These are phyloP conservation scores for Arizona elegans DNA, from an alignment of 2,113 vertebrate genomes.

Conservation along the genomic window DNA sequence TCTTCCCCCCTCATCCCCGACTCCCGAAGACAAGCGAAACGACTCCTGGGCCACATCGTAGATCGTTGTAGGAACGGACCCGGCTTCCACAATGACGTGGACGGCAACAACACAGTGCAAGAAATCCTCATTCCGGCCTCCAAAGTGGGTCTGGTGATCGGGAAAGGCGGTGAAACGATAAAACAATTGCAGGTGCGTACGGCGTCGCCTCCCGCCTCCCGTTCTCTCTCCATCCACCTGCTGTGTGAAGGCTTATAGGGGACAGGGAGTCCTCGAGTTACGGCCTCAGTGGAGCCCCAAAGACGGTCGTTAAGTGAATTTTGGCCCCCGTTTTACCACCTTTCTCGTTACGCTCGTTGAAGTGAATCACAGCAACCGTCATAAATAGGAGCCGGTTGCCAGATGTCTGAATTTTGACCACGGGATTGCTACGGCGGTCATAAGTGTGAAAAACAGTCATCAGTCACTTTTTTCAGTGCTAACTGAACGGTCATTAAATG, in stretches of 20 bases:
- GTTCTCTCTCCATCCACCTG: not conserved
- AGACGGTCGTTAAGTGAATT: not conserved
- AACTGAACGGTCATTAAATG: too few relatives aligned
- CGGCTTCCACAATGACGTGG: constrained; percentile 88
- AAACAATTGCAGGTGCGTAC: constrained; percentile 91
- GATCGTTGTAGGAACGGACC: constrained; percentile 97
- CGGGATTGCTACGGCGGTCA: too few relatives aligned
- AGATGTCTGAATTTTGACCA: not conserved
- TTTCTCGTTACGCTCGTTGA: too few relatives aligned
- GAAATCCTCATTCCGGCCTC: constrained; percentile 96
- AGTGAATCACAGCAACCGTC: not conserved
- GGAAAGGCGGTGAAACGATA: constrained; percentile 98
- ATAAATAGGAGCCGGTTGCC: not conserved
- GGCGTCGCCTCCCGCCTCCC: constrained; percentile 11
- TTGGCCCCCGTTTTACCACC: too few relatives aligned
- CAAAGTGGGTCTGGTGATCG: constrained; percentile 98
- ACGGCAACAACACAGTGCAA: constrained; percentile 88
- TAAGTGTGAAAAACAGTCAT: too few relatives aligned
- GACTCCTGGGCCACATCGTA: constrained; percentile 93
- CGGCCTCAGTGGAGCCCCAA: not conserved
- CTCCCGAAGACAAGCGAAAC: constrained; percentile 86
- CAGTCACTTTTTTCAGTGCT: too few relatives aligned
- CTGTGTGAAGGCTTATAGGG: not conserved
- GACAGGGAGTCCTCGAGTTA: not conserved
- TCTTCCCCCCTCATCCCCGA: not conserved